A percentile compares a stretch with the other conserved stretches of the same genome.
Evolutionary conservation across 2,113 vertebrate genomes (phyloP).

Genomic region (Oreamnos americanus): DNA sequence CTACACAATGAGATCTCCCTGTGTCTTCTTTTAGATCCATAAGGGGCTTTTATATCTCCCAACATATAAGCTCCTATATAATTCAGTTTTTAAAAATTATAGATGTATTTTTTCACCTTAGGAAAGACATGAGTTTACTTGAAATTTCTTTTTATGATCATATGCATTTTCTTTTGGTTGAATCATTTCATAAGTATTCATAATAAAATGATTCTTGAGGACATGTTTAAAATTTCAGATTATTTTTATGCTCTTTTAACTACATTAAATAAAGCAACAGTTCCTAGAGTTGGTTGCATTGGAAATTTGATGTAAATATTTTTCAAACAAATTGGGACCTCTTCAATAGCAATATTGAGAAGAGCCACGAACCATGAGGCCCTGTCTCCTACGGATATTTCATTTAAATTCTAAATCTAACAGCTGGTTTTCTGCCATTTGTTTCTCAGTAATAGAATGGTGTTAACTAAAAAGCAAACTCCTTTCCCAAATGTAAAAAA

Average conservation of each 20-base stretch:
- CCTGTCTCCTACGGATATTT: not conserved
- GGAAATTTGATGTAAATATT: not conserved
- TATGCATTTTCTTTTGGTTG: not conserved
- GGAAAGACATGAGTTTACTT: not conserved
- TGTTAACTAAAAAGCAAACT: not conserved
- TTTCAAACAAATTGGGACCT: not conserved
- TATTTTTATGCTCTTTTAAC: not conserved
- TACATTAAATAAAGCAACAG: not conserved
- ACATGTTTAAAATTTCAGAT: constrained; percentile 3
- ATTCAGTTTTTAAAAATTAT: not conserved
- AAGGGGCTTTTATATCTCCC: not conserved
- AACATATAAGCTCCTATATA: too few species aligned
- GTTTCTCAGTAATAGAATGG: not conserved
- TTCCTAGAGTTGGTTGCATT: not conserved
- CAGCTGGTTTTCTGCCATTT: not conserved
- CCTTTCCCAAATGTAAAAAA: not conserved
- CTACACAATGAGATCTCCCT: not conserved
- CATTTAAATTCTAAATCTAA: not conserved
- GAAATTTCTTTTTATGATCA: not conserved
- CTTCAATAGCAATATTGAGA: not conserved
- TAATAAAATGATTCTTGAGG: not conserved
- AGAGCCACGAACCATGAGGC: not conserved
- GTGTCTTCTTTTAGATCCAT: not conserved
- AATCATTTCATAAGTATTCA: not conserved
- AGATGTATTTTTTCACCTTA: not conserved